phyloP scores from a whole-genome alignment of 2,113 vertebrate genomes.

The Beaufortia kweichowensis region DNA sequence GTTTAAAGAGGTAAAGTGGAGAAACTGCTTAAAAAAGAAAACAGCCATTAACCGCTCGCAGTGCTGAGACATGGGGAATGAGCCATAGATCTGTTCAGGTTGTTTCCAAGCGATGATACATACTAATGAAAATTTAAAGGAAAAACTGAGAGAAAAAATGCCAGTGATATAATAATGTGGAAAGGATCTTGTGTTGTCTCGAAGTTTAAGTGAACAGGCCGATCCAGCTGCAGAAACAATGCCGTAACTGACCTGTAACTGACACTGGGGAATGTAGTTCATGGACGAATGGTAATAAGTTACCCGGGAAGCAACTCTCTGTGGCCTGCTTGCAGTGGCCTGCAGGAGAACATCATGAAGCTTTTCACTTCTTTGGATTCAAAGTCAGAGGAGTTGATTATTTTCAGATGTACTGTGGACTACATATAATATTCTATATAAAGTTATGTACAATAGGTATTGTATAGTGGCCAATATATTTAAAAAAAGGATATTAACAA shows the following conservation, averaged over 20 bases:
- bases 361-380: conserved; percentile 7
- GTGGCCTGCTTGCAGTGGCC: conserved; percentile 27
- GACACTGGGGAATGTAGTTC: conserved; percentile 39
- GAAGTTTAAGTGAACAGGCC: conserved; percentile 43
- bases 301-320: conserved; percentile 21
- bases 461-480: neutral
- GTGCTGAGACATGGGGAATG: conserved; percentile 43
- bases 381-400: conserved; percentile 17
- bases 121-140: conserved; percentile 37
- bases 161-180: conserved; percentile 35
- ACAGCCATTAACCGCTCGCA: conserved; percentile 41
- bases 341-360: conserved; percentile 12
- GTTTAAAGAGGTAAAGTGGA: conserved; percentile 46
- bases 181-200: conserved; percentile 28
- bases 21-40: conserved; percentile 29
- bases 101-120: conserved; percentile 46
- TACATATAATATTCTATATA: neutral
- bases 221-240: conserved; percentile 53
- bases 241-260: conserved; percentile 48
- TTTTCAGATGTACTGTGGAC: conserved; percentile 19
- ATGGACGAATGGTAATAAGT: conserved; percentile 47
- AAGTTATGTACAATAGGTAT: neutral
- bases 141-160: conserved; percentile 29
- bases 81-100: conserved; percentile 33
- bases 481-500: too few relatives aligned